Base-by-base conservation (phyloP, 64 coral and sea anemone genomes). In the Pocillopora verrucosa region DNA sequence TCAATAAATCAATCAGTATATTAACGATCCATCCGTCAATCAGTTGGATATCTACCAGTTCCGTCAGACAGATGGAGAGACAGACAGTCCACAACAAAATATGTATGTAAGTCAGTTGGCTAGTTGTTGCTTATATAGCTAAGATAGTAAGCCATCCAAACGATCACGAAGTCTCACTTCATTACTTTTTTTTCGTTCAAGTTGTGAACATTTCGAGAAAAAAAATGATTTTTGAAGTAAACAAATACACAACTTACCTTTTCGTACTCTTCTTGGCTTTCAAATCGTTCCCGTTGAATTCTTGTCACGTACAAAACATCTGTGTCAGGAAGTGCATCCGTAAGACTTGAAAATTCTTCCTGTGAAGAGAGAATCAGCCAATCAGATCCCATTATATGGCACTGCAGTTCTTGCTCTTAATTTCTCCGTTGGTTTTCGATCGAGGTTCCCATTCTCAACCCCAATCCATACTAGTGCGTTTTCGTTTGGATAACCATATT, bases 261-360 rank as follows among this genome's bases (percentile, higher is more conserved):
- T 16, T 95, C 83, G 58, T 99, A 99, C 60, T 99, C 97, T 25
- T 95, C 91, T 72, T 95, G 90, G 19, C 68, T 90, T 7, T 91
- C 76, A 80, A 99, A 99, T 35, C 97, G 67, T 89, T 99, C 97
- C 84, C 94, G 81, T 67, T 99, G 97, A 37, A 99, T 95, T 74
- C 97, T 88, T 7, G 97, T 99, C 37, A 99, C 92, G 68, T 99
- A 99, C 59, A 99, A 20, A 16, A 98, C 96, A 83, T 98, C 96
- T 34, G 96, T 93, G 78, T 98, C 88, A 59, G 62, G 78, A 11
- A 98, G 82, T 10, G 91, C 93, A 34, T 95, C 88, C 22, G 84
- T 79, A 11, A 98, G 68, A 22, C 83, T 90, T 9, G 81, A 64
- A 59, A 51, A 98, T 76, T 98, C 96, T 79, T 95, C 88, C 96